Evolutionary conservation across 2,888 invertebrate species (phyloP), one percentile per base, ranked within the genome.

Genomic region (Sisyra nigra): DNA sequence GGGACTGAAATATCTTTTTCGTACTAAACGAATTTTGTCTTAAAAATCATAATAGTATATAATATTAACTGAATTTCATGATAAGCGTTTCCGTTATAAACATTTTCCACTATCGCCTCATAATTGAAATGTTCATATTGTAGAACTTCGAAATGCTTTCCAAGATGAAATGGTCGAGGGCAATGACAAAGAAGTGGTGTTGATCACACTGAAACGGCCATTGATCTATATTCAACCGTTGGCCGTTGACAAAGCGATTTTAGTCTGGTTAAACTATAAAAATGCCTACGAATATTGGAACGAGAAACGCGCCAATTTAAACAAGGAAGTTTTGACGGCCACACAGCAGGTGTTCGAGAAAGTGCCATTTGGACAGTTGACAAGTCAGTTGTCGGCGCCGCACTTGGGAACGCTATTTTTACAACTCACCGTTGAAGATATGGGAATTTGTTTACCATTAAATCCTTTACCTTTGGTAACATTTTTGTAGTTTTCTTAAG

Each of bases 261-360:
- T 98, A 14, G 92, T 98, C 38, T 99, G 98, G 97, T 69, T 98
- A 49, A 97, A 98, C 67, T 98, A 98, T 60, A 96, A 96, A 66
- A 97, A 96, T 63, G 96, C 97, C 0, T 97, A 97, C 58, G 96
- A 98, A 60, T 97, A 96, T 63, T 98, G 97, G 97, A 91, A 88
- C 52, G 94, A 94, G 61, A 96, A 97, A 63, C 68, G 96, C 3
- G 80, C 88, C 4, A 88, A 83, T 53, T 67, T 94, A 34, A 93
- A 88, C 57, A 87, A 84, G 54, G 93, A 94, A 58, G 85, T 89
- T 32, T 65, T 83, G 1, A 73, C 77, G 2, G 79, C 82, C 7
- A 80, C 81, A 1, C 80, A 80, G 53, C 80, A 80, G 56, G 73
- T 71, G 7, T 76, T 78, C 48, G 84, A 85, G 55, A 80, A 80